Base-by-base conservation (phyloP, 64 coral and sea anemone genomes). In the Dendrophyllia cribrosa region DNA sequence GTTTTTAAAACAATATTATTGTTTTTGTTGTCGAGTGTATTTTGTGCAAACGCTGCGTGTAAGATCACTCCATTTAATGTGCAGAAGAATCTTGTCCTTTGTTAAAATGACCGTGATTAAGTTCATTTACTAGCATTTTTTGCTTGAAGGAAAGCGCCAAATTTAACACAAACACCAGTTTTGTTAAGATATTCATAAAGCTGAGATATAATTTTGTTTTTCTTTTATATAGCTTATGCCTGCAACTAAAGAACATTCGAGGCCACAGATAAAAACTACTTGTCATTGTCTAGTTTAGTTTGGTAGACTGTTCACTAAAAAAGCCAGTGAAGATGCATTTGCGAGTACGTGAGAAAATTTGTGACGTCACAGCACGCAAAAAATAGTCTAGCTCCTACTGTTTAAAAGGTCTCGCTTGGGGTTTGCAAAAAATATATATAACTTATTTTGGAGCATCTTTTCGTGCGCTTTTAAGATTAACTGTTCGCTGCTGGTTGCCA, bases 401-500 rank as follows among this genome's bases (percentile, higher is more conserved):
- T 56, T 55, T 56, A 5, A 56, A 56, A 56, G 53, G 53, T 56
- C 12, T 56, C 3, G 12, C 53, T 56, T 56, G 5, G 53, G 53
- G 53, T 56, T 12, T 56, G 53, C 7, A 9, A 56, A 7, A 9
- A 12, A 56, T 1, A 9, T 6, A 5, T 56, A 34, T 34, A 34
- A 34, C 12, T 56, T 56, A 56, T 9, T 56, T 56, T 56, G 43
- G 46, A 67, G 24, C 4, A 50, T 52, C 17, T 84, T 84, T 84
- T 63, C 80, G 61, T 84, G 80, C 80, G 9, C 20, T 51, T 22
- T 67, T 67, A 68, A 84, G 80, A 84, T 84, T 84, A 84, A 67
- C 61, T 51, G 26, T 5, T 5, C 80, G 7, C 80, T 84, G 80
- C 61, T 67, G 60, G 80, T 24, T 84, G 43, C 34, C 62, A 50